Base-by-base conservation (phyloP, 2,888 invertebrate genomes). In the Platycnemis pennipes region DNA sequence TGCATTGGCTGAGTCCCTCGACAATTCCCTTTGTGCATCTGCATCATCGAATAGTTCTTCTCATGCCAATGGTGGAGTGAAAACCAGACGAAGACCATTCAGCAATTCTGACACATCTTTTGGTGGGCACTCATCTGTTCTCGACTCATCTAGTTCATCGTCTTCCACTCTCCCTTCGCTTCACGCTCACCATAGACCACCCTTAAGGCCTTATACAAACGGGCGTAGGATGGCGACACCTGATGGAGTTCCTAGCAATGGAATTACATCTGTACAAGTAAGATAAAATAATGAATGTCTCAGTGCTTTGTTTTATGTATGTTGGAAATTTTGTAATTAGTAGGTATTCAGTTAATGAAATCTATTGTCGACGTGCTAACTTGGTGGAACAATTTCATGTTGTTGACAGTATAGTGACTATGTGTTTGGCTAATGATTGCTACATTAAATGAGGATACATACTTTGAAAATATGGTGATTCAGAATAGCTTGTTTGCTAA, bases 1-100 rank as follows among this genome's bases (percentile, higher is more conserved):
- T 26, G 97, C 97, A 94, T 96, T 98, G 44, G 98, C 98, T 2
- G 98, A 98, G 96, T 97, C 97, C 95, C 96, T 98, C 95, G 98
- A 98, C 95, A 97, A 97, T 77, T 97, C 97, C 45, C 96, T 97
- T 94, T 96, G 96, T 85, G 97, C 97, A 95, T 97, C 26, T 31
- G 49, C 44, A 42, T 94, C 95, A 96, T 95, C 63, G 95, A 95
- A 88, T 95, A 95, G 96, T 46, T 95, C 95, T n/a, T 95, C 95
- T 11, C 95, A 95, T 94, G 94, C 16, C 94, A 95, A 94, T 95
- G 46, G 37, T 63, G 89, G 69, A 94, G 95, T 69, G 94, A 95
- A 94, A 94, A 94, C 42, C 88, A 95, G 95, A 95, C 95, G 89
- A 95, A 95, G 91, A 37, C 56, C 56, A 4, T 69, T 91, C 91